Evolutionary conservation across 2,888 invertebrate species (phyloP).

Genomic region (Diadromus collaris): DNA sequence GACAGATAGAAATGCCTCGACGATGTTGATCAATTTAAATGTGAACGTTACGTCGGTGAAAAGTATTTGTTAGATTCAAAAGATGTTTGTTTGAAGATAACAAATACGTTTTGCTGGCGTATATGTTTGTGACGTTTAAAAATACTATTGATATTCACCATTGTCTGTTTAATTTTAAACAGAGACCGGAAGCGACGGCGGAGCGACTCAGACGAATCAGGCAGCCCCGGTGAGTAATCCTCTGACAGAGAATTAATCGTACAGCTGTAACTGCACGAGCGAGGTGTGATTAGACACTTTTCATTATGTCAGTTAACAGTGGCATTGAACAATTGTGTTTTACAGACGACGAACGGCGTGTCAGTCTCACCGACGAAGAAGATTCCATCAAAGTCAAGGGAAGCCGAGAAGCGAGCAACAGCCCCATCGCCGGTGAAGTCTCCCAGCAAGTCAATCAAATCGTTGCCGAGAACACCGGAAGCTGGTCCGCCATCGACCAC

Average conservation of each 20-base stretch:
- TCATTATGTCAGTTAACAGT: not conserved
- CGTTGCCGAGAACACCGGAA: constrained; percentile 87
- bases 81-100: constrained; percentile 19
- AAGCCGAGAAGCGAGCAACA: constrained; percentile 79
- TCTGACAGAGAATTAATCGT: constrained; percentile 31
- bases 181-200: constrained; percentile 93
- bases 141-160: no score
- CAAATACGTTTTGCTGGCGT: no score
- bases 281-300: not conserved
- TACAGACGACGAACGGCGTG: constrained; percentile 84
- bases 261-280: not conserved
- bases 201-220: constrained; percentile 90
- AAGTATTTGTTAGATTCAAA: not conserved
- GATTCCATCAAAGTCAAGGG: constrained; percentile 82
- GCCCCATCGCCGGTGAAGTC: constrained; percentile 81
- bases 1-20: constrained; percentile 8
- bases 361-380: constrained; percentile 87
- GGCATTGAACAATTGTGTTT: constrained; percentile 39
- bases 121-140: not conserved
- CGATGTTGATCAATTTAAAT: not conserved
- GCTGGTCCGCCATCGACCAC: constrained; percentile 81
- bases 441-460: constrained; percentile 83
- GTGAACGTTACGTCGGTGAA: not conserved
- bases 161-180: constrained; percentile 78
- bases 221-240: constrained; percentile 86